phyloP scores from a whole-genome alignment of 2,113 vertebrate species.

The Atherinomorus stipes region DNA sequence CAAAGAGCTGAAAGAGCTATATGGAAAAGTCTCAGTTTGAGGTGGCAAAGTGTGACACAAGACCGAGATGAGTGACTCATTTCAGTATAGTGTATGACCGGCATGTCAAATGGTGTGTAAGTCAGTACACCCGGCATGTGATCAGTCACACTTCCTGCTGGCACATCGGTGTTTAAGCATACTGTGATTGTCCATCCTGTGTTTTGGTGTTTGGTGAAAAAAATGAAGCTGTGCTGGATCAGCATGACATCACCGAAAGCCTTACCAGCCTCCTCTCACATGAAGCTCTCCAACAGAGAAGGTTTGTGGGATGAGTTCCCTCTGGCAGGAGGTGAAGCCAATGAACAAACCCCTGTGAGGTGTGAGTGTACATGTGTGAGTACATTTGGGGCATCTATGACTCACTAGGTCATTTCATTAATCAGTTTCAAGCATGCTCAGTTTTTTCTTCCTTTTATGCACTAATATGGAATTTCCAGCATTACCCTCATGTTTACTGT shows the following conservation, averaged over 20 bases:
- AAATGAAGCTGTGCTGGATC: slow-evolving; percentile 21
- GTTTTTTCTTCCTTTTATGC: slow-evolving; percentile 63
- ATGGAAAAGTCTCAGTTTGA: slow-evolving; percentile 24
- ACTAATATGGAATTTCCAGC: slow-evolving; percentile 35
- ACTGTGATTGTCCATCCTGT: slow-evolving; percentile 19
- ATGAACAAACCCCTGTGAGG: slow-evolving; percentile 43
- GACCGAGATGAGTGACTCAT: slow-evolving; percentile 49
- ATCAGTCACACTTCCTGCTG: slow-evolving; percentile 42
- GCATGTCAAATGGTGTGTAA: slow-evolving; percentile 21
- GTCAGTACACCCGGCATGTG: slow-evolving; percentile 10
- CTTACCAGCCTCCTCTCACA: slow-evolving; percentile 42
- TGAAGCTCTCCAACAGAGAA: slow-evolving; percentile 38
- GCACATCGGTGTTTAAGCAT: slow-evolving; percentile 15
- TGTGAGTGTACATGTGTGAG: slow-evolving; percentile 1
- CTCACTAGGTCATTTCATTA: slow-evolving; percentile 65
- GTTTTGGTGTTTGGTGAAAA: slow-evolving; percentile 8
- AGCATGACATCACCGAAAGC: slow-evolving; percentile 22
- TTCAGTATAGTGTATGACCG: slow-evolving; percentile 15
- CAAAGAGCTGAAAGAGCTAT: not conserved
- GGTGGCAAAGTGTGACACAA: slow-evolving; percentile 19
- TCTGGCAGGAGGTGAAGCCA: slow-evolving; percentile 62
- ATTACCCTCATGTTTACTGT: slow-evolving; percentile 31
- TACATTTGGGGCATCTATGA: slow-evolving; percentile 56
- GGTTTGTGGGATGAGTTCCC: slow-evolving; percentile 65
- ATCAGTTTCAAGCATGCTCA: slow-evolving; percentile 42